phyloP scores from a whole-genome alignment of 2,113 vertebrate species.

The Leptocoma aspasia region DNA sequence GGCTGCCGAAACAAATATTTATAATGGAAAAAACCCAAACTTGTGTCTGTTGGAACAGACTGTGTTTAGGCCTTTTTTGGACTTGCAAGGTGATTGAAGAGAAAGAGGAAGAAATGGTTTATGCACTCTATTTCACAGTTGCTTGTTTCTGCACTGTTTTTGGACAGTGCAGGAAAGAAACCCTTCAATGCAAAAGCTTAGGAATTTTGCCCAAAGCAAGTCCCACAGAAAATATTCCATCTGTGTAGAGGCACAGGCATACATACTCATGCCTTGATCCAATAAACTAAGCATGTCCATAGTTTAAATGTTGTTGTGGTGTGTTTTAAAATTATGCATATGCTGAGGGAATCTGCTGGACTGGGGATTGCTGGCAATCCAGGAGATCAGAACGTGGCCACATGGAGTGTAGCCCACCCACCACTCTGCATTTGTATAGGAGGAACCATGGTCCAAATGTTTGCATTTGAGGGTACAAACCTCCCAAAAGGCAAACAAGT shows the following conservation, averaged over 20 bases:
- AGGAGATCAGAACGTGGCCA: background rate
- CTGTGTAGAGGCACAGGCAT: background rate
- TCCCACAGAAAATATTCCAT: background rate
- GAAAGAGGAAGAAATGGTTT: background rate
- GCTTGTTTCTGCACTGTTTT: background rate
- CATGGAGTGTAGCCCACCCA: background rate
- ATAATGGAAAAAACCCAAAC: background rate
- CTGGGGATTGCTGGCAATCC: background rate
- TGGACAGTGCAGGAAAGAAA: background rate
- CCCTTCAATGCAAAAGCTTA: background rate
- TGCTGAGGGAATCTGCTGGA: background rate
- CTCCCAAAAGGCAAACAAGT: background rate
- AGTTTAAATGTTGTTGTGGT: background rate
- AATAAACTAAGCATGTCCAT: background rate
- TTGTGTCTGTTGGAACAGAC: background rate
- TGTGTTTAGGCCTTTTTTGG: background rate
- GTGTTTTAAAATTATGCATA: background rate
- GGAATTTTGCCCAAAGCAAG: background rate
- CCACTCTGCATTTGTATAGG: background rate
- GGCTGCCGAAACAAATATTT: conserved; percentile 4
- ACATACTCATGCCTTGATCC: background rate
- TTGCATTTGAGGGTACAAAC: background rate
- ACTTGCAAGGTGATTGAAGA: background rate
- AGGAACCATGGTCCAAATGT: background rate
- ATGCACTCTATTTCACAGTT: background rate